Base-by-base conservation (phyloP, 2,113 vertebrate species). In the Caranx ignobilis region DNA sequence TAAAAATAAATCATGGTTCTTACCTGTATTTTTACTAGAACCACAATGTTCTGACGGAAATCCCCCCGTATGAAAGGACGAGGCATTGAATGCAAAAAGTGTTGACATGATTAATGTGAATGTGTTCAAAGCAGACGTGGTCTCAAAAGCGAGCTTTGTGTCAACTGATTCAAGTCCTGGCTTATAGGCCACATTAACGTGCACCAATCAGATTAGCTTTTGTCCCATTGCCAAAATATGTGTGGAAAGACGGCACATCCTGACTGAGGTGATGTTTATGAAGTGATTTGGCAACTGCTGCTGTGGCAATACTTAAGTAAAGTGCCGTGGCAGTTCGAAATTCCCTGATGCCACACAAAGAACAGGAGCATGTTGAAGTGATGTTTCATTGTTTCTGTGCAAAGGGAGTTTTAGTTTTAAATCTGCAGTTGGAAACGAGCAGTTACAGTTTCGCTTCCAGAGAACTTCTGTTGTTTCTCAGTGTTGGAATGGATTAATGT, bases 71-170 rank as follows among this genome's bases (percentile, higher is more conserved):
- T 63, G 11, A 66, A 83, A 81, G 19, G 34, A 72, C 41, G 50
- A 75, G 66, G 50, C 13, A 9, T 7, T 32, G 21, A 70, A 71
- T 56, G 43, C 8, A 47, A 55, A 55, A 75, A 12, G 50, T 6
- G 34, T 19, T 65, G 72, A 80, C 35, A 37, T 75, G 86, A 90
- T 89, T 75, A 55, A 81, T 87, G 63, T 67, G 64, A 59, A 71
- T 62, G 48, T 68, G 47, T 71, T 83, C 32, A 71, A 65, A 74
- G 66, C 11, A 56, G 77, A 75, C 19, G 6, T 18, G 12, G 74
- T 66, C 65, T 86, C 35, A 32, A 54, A 71, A 52, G 16, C 21
- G 8, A 65, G 66, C 47, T 83, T 88, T 81, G 37, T 81, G n/a
- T 80, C 61, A 45, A 63, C 50, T 11, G n/a, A 48, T 45, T 88